Conservation (phyloP, 2,888 invertebrate genomes). For the Limenitis camilla region DNA sequence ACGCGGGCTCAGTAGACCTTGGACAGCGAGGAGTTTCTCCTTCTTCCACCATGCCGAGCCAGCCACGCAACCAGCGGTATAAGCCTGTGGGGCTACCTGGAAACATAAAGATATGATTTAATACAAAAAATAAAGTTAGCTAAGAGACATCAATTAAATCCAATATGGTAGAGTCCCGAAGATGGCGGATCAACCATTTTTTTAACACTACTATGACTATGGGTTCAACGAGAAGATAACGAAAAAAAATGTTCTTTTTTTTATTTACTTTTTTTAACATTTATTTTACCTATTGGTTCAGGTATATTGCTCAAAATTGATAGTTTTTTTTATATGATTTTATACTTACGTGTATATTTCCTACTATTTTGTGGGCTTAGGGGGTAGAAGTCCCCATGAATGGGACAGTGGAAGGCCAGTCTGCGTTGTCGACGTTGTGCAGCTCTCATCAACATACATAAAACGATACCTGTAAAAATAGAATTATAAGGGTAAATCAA, state of each 20-base stretch:
- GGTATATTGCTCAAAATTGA: no score
- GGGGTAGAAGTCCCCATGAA: slow-evolving; percentile 86
- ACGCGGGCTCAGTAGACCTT: slow-evolving; percentile 80
- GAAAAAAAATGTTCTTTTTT: no score
- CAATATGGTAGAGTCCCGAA: no score
- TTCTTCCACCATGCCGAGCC: slow-evolving; percentile 61
- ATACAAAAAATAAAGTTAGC: no score
- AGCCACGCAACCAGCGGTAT: slow-evolving; percentile 58
- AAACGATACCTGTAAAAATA: slow-evolving; percentile 68
- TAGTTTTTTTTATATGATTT: neutral
- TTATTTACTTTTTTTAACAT: no score
- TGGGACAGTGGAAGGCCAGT: slow-evolving; percentile 84
- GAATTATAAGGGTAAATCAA: neutral
- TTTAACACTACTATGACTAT: no score
- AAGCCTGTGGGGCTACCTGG: slow-evolving; percentile 57
- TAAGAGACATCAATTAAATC: no score
- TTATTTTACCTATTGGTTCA: neutral
- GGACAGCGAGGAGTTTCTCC: slow-evolving; percentile 79
- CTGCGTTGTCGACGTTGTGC: slow-evolving; percentile 79
- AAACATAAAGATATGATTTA: no score
- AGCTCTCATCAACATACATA: slow-evolving; percentile 79
- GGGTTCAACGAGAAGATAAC: no score
- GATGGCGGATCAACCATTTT: no score
- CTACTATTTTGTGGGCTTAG: slow-evolving; percentile 77
- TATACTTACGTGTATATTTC: slow-evolving; percentile 64